These are phyloP conservation scores for Boloria euphrosyne DNA, from an alignment of 2,888 invertebrate species.

Conservation along the genomic window DNA sequence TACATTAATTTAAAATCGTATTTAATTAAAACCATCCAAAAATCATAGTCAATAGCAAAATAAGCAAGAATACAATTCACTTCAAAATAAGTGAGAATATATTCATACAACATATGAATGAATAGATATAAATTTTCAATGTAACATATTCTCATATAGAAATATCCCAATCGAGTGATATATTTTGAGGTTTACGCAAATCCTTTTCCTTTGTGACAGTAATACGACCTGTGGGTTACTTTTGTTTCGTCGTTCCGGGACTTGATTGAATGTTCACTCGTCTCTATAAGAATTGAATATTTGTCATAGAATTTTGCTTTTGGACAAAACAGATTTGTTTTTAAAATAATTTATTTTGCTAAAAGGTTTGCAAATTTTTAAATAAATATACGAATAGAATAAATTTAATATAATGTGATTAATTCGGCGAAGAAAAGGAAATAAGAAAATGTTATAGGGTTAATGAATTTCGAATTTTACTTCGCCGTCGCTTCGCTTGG, in stretches of 20 bases:
- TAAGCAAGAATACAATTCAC: constrained; percentile 15
- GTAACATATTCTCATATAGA: constrained; percentile 48
- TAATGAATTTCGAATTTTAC: too few species aligned
- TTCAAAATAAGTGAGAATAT: constrained; percentile 23
- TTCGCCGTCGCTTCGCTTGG: too few species aligned
- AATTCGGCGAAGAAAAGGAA: too few species aligned
- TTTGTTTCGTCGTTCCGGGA: constrained; percentile 47
- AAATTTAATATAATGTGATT: too few species aligned
- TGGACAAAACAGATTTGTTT: constrained; percentile 18
- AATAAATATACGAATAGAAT: too few species aligned
- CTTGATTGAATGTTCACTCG: constrained; percentile 37
- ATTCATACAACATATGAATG: constrained; percentile 36
- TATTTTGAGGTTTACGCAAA: constrained; percentile 50
- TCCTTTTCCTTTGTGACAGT: constrained; percentile 48
- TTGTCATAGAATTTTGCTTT: constrained; percentile 29
- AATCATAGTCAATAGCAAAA: neutral
- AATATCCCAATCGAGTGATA: constrained; percentile 44
- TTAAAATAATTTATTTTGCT: constrained; percentile 10
- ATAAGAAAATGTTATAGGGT: too few species aligned
- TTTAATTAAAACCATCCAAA: neutral
- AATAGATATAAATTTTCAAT: constrained; percentile 47
- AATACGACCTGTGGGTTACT: constrained; percentile 50
- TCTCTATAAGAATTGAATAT: constrained; percentile 39
- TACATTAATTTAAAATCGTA: too few species aligned
- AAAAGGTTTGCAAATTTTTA: too few species aligned